Conservation (phyloP, 2,888 invertebrate species). For the Chymomyza amoena region DNA sequence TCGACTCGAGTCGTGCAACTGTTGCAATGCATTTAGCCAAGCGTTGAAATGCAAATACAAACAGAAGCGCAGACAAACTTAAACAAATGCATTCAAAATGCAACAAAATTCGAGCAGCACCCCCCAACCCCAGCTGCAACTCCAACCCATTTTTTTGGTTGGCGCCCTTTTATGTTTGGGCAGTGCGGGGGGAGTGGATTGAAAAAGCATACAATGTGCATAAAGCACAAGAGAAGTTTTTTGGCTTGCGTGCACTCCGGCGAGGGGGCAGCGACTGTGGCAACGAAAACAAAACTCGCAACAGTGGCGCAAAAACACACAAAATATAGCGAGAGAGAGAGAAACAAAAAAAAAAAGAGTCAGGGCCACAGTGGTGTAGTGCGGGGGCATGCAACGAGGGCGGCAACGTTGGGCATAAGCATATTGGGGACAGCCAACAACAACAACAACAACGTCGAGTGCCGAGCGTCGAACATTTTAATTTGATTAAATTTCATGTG, state of each 20-base stretch:
- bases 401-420: background rate
- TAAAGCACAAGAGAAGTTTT: background rate
- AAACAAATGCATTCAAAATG: constrained; percentile 8
- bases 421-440: background rate
- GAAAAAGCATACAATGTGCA: background rate
- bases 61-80: constrained; percentile 2
- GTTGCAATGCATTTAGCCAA: constrained; percentile 43
- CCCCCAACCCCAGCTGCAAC: constrained; percentile 30
- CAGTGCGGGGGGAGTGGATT: background rate
- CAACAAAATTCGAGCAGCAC: constrained; percentile 18
- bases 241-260: background rate
- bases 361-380: background rate
- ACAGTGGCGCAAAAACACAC: background rate
- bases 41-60: constrained; percentile 31
- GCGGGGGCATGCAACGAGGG: background rate
- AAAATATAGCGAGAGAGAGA: background rate
- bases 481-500: constrained; percentile 75
- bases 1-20: constrained; percentile 54
- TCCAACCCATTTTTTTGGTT: constrained; percentile 26
- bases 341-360: background rate
- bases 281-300: background rate
- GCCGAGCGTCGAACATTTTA: constrained; percentile 61
- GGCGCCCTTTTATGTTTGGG: constrained; percentile 9
- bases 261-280: background rate
- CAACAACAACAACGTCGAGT: background rate